phyloP scores from a whole-genome alignment of 2,888 invertebrate genomes.

The Philopedon plagiatum region DNA sequence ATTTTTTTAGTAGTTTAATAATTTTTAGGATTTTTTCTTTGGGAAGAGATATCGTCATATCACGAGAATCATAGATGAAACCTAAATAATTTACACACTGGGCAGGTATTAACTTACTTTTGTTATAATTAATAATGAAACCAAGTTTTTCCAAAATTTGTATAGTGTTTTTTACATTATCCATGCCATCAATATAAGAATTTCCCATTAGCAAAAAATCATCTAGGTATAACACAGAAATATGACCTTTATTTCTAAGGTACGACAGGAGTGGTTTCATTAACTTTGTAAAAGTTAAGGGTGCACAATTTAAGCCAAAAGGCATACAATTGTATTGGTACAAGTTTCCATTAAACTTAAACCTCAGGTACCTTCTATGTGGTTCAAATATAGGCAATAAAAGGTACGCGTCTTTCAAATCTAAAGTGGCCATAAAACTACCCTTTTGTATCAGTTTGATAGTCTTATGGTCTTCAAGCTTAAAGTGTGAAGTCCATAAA shows the following conservation, averaged over 20 bases:
- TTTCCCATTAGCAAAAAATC: conserved; percentile 25
- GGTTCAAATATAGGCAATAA: neutral
- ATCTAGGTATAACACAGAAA: conserved; percentile 24
- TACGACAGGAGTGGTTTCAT: conserved; percentile 19
- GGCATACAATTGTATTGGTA: conserved; percentile 22
- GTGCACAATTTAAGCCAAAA: conserved; percentile 18
- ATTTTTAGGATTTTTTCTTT: neutral
- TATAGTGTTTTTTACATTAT: neutral
- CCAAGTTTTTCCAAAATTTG: neutral
- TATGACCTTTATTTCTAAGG: neutral
- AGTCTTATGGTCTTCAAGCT: conserved; percentile 6
- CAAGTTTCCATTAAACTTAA: neutral
- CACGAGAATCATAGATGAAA: neutral
- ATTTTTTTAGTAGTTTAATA: neutral
- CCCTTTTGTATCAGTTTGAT: neutral
- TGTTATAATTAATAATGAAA: conserved; percentile 16
- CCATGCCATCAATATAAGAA: neutral
- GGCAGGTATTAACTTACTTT: neutral
- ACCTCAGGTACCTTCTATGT: conserved; percentile 16
- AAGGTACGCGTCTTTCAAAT: conserved; percentile 18
- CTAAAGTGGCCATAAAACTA: conserved; percentile 18
- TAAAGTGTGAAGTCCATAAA: neutral
- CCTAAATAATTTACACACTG: conserved; percentile 16
- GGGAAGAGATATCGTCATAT: conserved; percentile 1
- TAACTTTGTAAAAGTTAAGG: conserved; percentile 25